A percentile compares a stretch with the other conserved stretches of the same genome.
phyloP scores from a whole-genome alignment of 2,888 invertebrate genomes.

The Scaptomyza flava region DNA sequence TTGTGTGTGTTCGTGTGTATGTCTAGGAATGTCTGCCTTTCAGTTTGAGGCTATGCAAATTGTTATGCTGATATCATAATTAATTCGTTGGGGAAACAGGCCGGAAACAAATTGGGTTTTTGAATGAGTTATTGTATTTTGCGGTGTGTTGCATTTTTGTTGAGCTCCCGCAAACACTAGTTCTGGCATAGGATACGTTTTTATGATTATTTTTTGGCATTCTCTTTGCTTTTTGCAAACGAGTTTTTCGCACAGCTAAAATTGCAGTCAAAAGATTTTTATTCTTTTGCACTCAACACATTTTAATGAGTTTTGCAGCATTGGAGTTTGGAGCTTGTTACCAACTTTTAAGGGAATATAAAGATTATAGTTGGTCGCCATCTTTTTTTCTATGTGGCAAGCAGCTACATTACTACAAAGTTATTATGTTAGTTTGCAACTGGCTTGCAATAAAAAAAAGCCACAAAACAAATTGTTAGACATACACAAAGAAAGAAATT shows the following conservation, averaged over 20 bases:
- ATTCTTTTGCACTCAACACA: constrained; percentile 18
- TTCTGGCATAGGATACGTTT: no score
- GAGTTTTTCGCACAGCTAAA: constrained; percentile 2
- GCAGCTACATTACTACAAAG: constrained; percentile 34
- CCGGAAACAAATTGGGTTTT: constrained; percentile 78
- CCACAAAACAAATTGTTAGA: constrained; percentile 45
- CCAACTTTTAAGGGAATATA: constrained; percentile 20
- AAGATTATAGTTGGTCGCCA: constrained; percentile 23
- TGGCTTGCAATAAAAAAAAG: constrained; percentile 49
- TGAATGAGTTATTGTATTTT: constrained; percentile 79
- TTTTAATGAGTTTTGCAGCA: constrained; percentile 47
- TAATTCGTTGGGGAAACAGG: constrained; percentile 78
- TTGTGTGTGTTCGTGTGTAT: constrained; percentile 1
- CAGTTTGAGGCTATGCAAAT: constrained; percentile 80
- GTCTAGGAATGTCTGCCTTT: constrained; percentile 59
- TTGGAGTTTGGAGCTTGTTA: constrained; percentile 27
- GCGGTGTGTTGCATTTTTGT: constrained; percentile 69
- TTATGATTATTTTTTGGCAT: neutral
- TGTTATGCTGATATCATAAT: constrained; percentile 80
- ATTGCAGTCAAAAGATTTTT: constrained; percentile 13
- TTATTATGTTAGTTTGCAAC: constrained; percentile 50
- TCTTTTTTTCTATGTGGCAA: neutral
- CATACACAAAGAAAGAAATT: constrained; percentile 33
- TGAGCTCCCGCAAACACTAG: neutral
- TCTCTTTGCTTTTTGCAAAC: constrained; percentile 1